phyloP scores from a whole-genome alignment of 2,888 invertebrate species.

The Cerceris rybyensis region DNA sequence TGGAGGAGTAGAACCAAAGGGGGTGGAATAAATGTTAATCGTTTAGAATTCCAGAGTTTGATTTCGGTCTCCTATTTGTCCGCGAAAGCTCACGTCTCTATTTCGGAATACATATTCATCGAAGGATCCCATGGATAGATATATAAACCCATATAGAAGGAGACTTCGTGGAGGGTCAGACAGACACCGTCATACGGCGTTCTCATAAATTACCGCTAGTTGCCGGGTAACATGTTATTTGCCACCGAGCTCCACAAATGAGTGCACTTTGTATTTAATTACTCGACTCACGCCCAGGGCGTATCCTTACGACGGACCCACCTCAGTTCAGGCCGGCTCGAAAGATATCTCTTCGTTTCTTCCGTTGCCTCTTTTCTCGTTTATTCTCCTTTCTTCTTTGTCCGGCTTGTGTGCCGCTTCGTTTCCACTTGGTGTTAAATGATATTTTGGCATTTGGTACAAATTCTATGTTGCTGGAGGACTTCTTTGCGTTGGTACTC shows the following conservation, averaged over 20 bases:
- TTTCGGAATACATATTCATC: slow-evolving; percentile 57
- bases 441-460: not conserved
- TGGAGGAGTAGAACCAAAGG: slow-evolving; percentile 21
- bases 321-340: slow-evolving; percentile 47
- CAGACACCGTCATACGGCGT: slow-evolving; percentile 53
- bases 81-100: slow-evolving; percentile 61
- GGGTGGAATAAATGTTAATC: slow-evolving; percentile 53
- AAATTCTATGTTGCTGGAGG: too few species aligned
- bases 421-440: not conserved
- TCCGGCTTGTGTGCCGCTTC: not conserved
- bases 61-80: slow-evolving; percentile 30
- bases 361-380: slow-evolving; percentile 25
- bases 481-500: too few species aligned
- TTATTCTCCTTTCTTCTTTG: slow-evolving; percentile 19
- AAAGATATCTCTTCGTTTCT: slow-evolving; percentile 44
- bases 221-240: slow-evolving; percentile 78
- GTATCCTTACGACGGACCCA: slow-evolving; percentile 67
- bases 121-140: slow-evolving; percentile 13
- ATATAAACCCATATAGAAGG: slow-evolving; percentile 3
- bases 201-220: slow-evolving; percentile 78
- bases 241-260: slow-evolving; percentile 79
- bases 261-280: slow-evolving; percentile 81
- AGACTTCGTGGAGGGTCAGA: slow-evolving; percentile 61
- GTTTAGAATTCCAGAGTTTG: slow-evolving; percentile 22
- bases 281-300: slow-evolving; percentile 80